Evolutionary conservation across 2,888 invertebrate genomes (phyloP).

Genomic region (Orthosia gracilis): DNA sequence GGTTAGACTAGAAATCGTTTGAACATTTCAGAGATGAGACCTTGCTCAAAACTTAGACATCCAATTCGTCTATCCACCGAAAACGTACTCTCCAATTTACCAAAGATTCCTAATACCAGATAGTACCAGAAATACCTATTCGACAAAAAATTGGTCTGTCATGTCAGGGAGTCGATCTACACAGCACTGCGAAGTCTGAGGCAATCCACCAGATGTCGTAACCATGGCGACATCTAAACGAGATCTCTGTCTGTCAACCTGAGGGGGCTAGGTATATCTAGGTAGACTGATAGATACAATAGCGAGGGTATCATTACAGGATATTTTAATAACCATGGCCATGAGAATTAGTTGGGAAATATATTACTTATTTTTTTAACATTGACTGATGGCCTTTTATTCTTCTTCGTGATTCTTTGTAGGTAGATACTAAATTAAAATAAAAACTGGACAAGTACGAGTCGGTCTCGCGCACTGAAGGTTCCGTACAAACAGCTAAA

Average conservation of each 20-base stretch:
- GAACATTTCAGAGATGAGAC: neutral
- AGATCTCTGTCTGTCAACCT: slow-evolving; percentile 68
- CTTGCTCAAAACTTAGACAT: neutral
- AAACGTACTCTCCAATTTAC: neutral
- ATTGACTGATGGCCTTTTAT: too few species aligned
- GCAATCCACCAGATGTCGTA: slow-evolving; percentile 61
- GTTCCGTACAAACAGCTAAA: too few species aligned
- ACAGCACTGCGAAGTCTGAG: slow-evolving; percentile 35
- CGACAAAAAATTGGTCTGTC: slow-evolving; percentile 42
- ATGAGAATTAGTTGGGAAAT: neutral
- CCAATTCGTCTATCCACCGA: neutral
- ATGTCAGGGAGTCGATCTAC: slow-evolving; percentile 53
- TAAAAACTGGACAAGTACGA: too few species aligned
- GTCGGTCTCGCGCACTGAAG: too few species aligned
- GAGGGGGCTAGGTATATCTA: slow-evolving; percentile 36
- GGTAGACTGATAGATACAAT: neutral
- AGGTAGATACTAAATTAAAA: too few species aligned
- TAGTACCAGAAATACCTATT: slow-evolving; percentile 48
- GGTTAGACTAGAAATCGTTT: neutral
- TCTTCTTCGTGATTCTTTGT: too few species aligned
- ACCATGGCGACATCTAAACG: slow-evolving; percentile 67
- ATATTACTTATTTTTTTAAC: too few species aligned
- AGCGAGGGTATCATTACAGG: neutral
- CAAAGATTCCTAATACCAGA: slow-evolving; percentile 43
- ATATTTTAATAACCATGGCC: neutral